Base-by-base conservation (phyloP, 2,888 invertebrate genomes). In the Phyllotreta cruciferae region DNA sequence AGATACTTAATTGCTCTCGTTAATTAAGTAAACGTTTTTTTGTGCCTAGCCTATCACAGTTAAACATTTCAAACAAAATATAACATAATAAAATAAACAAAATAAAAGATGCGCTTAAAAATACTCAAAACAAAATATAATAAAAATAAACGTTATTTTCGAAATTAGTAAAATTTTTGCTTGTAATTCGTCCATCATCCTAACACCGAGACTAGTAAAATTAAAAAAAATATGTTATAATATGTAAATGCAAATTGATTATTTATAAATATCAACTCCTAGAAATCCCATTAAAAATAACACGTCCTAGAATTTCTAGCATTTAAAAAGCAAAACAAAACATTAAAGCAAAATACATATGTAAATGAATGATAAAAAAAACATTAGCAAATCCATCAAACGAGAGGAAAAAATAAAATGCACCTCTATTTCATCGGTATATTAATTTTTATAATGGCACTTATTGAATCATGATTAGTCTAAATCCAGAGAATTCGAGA, bases 41-140 rank as follows among this genome's bases (percentile, higher is more conserved):
- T 55, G 42, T 61, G 54, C 65, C 60, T 58, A 65, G 39, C 55
- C 62, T 65, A 65, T 65, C 62, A 65, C 65, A 65, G 65, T 65
- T 65, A 57, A 36, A 57, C 24, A 57, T 50, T 65, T 56, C 55
- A 58, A 64, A 60, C 52, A 44, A 41, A 56, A 47, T 41, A 54
- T 8, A 41, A 34, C 47, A 55, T 37, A 14, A 24, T 24, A 24
- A 24, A 24, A 24, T 35, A 24, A 3, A 7, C 36, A 35, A 52
- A 8, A 52, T 53, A 41, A 41, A 14, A 54, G 39, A 6, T 38
- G 11, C 41, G 8, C 9, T 41, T 55, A 55, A n/a, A 58, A 39
- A 11, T 53, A 44, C 38, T 39, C 39, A 54, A 39, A 53, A 44
- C 9, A 53, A 53, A 14, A 42, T 24, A 24, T 24, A 24, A 24